Base-by-base conservation (phyloP, 2,797 vertebrate genomes). In the Ctenopoma kingsleyae region DNA sequence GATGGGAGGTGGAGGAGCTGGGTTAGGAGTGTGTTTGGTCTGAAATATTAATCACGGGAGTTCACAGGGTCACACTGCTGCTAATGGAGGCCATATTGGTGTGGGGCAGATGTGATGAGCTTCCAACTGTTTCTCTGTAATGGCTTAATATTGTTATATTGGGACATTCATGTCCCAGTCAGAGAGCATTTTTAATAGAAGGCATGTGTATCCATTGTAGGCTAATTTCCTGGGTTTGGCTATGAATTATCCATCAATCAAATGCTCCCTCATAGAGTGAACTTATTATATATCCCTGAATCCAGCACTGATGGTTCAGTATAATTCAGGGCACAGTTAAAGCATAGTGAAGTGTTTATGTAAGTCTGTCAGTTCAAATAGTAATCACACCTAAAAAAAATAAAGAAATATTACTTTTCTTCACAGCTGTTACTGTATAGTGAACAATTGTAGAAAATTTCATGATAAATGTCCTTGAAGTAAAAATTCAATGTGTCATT, bases 1-100 rank as follows among this genome's bases (percentile, higher is more conserved):
- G 81, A 78, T 60, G 67, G 16, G 61, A 40, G 61, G 62, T 59
- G 71, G 47, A 58, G 65, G 69, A 74, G 80, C 63, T 35, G 58
- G 61, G 48, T 76, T 77, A 67, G 76, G 65, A 72, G 62, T 73
- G 74, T 83, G 78, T 87, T 87, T 81, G 78, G 76, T 76, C 66
- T 91, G 71, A 90, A 92, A 88, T 90, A 92, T 92, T 91, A 87
- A 92, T 91, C 82, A 87, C 74, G 60, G 48, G 46, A 59, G 88
- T 70, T 83, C 74, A 76, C 50, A 51, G 83, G 88, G 89, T 91
- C 87, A 86, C 59, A n/a, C 71, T 4, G 51, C 68, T 69, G 80
- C 84, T 91, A 91, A 93, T 90, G 85, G 81, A 86, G 79, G 81
- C 81, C 47, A 57, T 57, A 74, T 62, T 82, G 70, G 78, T 77